phyloP scores from a whole-genome alignment of 2,888 invertebrate genomes.

The Steinernema hermaphroditum region DNA sequence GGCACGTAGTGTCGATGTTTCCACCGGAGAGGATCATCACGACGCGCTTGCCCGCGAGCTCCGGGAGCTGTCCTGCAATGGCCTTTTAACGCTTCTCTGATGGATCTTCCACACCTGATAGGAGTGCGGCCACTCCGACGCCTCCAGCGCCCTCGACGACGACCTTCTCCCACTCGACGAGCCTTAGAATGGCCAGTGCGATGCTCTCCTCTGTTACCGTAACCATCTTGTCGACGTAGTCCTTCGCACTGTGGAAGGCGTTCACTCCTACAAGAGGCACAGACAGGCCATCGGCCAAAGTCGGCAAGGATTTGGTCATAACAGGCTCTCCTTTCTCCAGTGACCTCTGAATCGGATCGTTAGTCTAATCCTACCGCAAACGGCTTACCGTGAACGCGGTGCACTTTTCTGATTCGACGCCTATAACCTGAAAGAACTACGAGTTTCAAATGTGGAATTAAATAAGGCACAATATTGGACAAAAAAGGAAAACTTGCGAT shows the following conservation, averaged over 20 bases:
- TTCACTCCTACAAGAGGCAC: constrained; percentile 85
- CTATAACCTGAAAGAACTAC: constrained; percentile 67
- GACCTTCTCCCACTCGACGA: constrained; percentile 70
- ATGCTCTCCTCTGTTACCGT: constrained; percentile 68
- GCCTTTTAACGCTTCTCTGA: constrained; percentile 39
- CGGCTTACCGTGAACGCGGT: constrained; percentile 81
- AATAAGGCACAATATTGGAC: no score
- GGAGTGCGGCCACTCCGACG: constrained; percentile 79
- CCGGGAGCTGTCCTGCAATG: constrained; percentile 31
- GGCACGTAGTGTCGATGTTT: constrained; percentile 70
- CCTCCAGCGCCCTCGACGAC: constrained; percentile 90
- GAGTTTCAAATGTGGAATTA: no score
- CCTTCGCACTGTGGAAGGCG: constrained; percentile 77
- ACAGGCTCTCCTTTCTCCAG: constrained; percentile 76
- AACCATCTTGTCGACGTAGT: constrained; percentile 73
- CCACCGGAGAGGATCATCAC: constrained; percentile 70
- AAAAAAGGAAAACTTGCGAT: no score
- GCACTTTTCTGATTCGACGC: constrained; percentile 87
- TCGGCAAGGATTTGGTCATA: constrained; percentile 75
- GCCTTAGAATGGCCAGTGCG: constrained; percentile 69
- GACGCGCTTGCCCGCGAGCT: constrained; percentile 67
- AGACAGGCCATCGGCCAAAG: constrained; percentile 84
- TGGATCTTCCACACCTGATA: constrained; percentile 79
- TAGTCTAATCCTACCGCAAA: constrained; percentile 33
- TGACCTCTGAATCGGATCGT: constrained; percentile 74